Percentiles rank a stretch among this genome's conserved stretches.
phyloP scores from a whole-genome alignment of 2,888 invertebrate species.

The Chamaedrilus cognettii region DNA sequence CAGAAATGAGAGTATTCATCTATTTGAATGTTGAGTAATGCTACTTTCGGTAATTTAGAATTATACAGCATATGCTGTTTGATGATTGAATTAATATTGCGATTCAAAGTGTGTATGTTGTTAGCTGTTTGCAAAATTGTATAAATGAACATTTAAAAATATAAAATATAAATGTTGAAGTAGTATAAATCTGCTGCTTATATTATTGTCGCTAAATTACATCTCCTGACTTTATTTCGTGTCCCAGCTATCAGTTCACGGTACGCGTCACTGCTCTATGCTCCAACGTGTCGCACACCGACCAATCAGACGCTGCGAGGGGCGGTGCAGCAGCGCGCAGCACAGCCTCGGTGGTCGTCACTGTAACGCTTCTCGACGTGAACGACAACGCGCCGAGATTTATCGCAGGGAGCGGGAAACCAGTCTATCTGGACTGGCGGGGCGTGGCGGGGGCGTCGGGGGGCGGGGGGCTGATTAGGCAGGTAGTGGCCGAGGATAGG shows the following conservation, averaged over 20 bases:
- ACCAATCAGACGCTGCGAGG: background rate
- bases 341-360: background rate
- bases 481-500: background rate
- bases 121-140: no score
- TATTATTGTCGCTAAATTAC: no score
- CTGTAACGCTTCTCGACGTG: background rate
- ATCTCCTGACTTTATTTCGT: no score
- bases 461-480: background rate
- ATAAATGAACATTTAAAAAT: no score
- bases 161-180: no score
- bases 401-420: background rate
- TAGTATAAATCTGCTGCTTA: no score
- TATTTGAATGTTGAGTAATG: no score
- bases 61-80: no score
- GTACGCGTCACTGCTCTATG: background rate
- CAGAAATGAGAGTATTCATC: no score
- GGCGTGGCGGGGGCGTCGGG: background rate
- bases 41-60: no score
- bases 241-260: background rate
- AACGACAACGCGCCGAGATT: background rate
- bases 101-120: no score
- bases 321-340: background rate
- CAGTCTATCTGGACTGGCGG: background rate
- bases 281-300: background rate
- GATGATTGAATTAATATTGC: no score